Base-by-base conservation (phyloP, 1,140 invertebrate species). In the Diuraphis noxia region DNA sequence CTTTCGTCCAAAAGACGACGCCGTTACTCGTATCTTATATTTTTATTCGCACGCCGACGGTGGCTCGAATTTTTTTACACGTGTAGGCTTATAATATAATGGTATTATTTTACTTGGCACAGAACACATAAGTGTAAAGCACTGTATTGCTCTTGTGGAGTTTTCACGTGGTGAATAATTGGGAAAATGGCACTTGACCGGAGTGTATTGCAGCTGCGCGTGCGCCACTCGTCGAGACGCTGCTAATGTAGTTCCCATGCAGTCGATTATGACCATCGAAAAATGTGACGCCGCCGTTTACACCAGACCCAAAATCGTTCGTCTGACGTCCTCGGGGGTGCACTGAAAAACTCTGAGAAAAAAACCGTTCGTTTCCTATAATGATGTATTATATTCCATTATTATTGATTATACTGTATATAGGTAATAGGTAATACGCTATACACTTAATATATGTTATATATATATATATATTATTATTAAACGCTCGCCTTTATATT, bases 151-250 rank as follows among this genome's bases (percentile, higher is more conserved):
- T 63, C n/a, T n/a, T 63, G 23, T 63, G 13, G 56, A n/a, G 30
- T 72, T 72, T 72, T n/a, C 56, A 72, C 56, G 56, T 72, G 56
- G n/a, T 72, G 30, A 72, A 72, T 72, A 72, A 72, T 72, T n/a
- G n/a, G 30, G 56, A 72, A 72, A n/a, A 72, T 72, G 56, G 17
- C 56, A 72, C 56, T 72, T 72, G 56, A 72, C 56, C 56, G 30
- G 13, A 72, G 13, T 23, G 10, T 34, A 17, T n/a, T 72, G 56
- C 56, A 72, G 56, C 56, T 72, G 56, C n/a, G 56, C 56, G 30
- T 72, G 56, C 30, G n/a, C 56, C 56, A 72, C 56, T 72, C n/a
- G 56, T 6, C 56, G 56, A 72, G 30, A 72, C 56, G 30, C 13
- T 30, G 30, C 30, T 63, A 63, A 63, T 63, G 56, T 63, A 72